These are phyloP conservation scores for Coracopsis vasa DNA, from an alignment of 2,113 vertebrate species.

Conservation along the genomic window DNA sequence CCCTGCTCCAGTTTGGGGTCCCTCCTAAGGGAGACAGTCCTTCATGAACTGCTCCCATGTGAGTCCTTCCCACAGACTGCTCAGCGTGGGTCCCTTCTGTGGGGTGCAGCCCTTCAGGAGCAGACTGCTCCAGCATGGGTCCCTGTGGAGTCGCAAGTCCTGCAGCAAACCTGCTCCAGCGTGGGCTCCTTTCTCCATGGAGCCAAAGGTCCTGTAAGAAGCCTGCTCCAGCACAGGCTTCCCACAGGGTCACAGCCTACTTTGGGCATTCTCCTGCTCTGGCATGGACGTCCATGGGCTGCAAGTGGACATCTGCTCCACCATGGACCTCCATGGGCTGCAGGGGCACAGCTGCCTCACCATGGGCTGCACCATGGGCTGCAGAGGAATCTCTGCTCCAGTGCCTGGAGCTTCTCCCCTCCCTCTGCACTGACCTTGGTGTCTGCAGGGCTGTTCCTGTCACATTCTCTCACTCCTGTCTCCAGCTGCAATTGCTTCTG, in stretches of 20 bases:
- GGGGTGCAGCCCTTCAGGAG: no score
- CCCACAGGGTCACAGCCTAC: neutral
- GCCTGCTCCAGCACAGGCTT: neutral
- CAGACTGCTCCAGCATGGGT: neutral
- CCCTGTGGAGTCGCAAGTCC: no score
- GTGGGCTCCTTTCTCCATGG: neutral
- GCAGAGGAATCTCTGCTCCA: neutral
- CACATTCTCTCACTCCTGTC: neutral
- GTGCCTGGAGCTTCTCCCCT: neutral
- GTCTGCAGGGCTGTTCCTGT: neutral
- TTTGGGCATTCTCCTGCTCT: neutral
- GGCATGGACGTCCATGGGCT: no score
- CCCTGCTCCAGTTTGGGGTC: neutral
- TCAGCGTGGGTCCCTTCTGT: neutral
- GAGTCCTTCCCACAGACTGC: neutral
- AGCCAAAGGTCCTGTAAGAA: neutral
- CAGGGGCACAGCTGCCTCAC: neutral
- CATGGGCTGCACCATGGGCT: neutral
- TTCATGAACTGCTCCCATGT: neutral
- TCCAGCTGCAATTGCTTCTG: neutral
- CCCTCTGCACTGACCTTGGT: neutral
- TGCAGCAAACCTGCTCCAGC: no score
- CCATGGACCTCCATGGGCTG: neutral
- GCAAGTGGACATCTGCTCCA: no score
- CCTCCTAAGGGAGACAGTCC: neutral